phyloP scores from a whole-genome alignment of 2,888 invertebrate species.

The Suillia variegata region DNA sequence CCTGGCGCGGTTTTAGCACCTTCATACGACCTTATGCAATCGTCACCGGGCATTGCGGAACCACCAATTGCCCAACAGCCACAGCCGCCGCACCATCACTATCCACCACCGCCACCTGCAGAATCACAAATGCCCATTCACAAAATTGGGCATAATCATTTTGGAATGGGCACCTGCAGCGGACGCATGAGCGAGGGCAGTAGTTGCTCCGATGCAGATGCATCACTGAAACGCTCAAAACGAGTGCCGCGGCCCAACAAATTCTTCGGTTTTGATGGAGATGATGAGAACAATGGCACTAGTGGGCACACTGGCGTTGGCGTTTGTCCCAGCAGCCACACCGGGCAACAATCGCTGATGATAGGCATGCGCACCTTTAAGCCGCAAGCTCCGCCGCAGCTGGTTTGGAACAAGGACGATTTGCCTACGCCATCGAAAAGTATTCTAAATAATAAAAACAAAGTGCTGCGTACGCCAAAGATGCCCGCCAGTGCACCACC shows the following conservation, averaged over 20 bases:
- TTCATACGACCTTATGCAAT: conserved; percentile 9
- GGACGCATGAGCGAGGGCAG: conserved; percentile 55
- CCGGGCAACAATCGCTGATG: conserved; percentile 48
- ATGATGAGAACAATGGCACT: conserved; percentile 69
- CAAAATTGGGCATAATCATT: conserved; percentile 25
- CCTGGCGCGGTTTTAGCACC: not conserved
- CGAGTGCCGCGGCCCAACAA: conserved; percentile 81
- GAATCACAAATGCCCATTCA: conserved; percentile 35
- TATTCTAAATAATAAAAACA: conserved; percentile 41
- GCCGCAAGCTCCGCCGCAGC: conserved; percentile 68
- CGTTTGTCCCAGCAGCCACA: conserved; percentile 38
- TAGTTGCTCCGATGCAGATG: conserved; percentile 67
- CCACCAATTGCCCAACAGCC: conserved; percentile 13
- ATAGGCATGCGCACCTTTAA: conserved; percentile 57
- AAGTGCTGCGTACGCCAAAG: conserved; percentile 35
- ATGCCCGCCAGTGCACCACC: conserved; percentile 28
- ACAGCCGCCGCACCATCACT: conserved; percentile 27
- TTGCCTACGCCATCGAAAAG: conserved; percentile 65
- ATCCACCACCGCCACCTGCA: conserved; percentile 36
- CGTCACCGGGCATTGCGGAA: not conserved
- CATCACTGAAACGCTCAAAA: conserved; percentile 72
- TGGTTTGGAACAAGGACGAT: conserved; percentile 78
- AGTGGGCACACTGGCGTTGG: not conserved
- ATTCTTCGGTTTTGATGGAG: conserved; percentile 87
- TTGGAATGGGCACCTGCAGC: conserved; percentile 22